phyloP scores from a whole-genome alignment of 2,797 vertebrate species.

The Hyperoplus lanceolatus region DNA sequence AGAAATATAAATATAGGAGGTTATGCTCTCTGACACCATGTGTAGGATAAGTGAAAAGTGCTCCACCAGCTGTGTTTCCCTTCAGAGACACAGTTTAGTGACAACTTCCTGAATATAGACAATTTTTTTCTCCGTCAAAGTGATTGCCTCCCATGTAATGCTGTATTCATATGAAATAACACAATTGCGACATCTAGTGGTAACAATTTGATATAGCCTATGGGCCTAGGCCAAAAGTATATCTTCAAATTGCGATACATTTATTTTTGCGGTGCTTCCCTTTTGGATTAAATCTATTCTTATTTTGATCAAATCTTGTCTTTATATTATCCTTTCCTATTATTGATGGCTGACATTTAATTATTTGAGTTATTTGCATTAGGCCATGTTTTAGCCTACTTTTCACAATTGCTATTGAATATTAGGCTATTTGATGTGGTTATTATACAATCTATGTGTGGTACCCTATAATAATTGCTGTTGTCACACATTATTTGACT shows the following conservation, averaged over 20 bases:
- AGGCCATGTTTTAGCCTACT: too few relatives aligned
- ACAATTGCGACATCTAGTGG: slow-evolving; percentile 53
- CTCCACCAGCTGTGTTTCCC: neutral
- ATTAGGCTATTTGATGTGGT: neutral
- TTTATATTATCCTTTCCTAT: neutral
- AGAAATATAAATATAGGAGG: neutral
- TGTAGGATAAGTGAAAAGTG: neutral
- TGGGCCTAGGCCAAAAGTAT: too few relatives aligned
- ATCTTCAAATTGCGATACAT: too few relatives aligned
- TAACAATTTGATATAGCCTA: fast-evolving
- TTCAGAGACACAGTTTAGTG: neutral
- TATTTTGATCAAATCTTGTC: too few relatives aligned
- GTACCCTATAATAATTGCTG: neutral
- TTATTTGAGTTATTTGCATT: neutral
- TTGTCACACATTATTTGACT: neutral
- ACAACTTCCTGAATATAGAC: neutral
- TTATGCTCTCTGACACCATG: neutral
- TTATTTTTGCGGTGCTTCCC: neutral
- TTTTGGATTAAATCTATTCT: neutral
- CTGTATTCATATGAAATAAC: neutral
- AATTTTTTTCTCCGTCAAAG: neutral
- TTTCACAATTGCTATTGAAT: too few relatives aligned
- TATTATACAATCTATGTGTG: neutral
- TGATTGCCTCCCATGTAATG: neutral
- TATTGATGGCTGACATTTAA: too few relatives aligned